Conservation (phyloP, 1,140 invertebrate genomes). For the Druon quercuslanigerum region DNA sequence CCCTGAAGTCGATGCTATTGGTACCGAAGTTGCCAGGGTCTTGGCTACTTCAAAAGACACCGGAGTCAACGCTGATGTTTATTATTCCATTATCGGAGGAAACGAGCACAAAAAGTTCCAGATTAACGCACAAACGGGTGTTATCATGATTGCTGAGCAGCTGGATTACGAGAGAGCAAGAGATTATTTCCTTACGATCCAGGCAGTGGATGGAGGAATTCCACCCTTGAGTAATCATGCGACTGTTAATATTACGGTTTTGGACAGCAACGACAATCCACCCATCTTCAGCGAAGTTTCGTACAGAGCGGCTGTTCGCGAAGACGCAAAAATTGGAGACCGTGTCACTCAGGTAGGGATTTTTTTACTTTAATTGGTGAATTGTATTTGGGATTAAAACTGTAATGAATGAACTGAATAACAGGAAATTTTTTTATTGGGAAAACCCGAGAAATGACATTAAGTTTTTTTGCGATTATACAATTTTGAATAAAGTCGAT, state of each 20-base stretch:
- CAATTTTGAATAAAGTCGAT: neutral
- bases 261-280: conserved; percentile 93
- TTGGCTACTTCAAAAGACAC: conserved; percentile 94
- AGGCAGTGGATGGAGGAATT: conserved; percentile 90
- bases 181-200: conserved; percentile 92
- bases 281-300: conserved; percentile 88
- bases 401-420: no score
- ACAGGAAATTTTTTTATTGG: no score
- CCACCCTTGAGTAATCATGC: conserved; percentile 91
- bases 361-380: neutral
- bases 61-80: conserved; percentile 94
- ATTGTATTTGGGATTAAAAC: no score
- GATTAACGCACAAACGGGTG: conserved; percentile 84
- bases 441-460: no score
- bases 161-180: conserved; percentile 90
- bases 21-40: conserved; percentile 87
- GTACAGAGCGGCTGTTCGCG: conserved; percentile 86
- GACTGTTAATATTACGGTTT: conserved; percentile 90
- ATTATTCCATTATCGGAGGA: conserved; percentile 91
- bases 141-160: conserved; percentile 85
- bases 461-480: no score
- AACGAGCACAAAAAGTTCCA: conserved; percentile 91
- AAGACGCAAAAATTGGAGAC: conserved; percentile 84
- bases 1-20: conserved; percentile 84
- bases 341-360: conserved; percentile 82